These are phyloP conservation scores for Molossus alvarezi DNA, from an alignment of 2,797 vertebrate genomes.

Conservation along the genomic window DNA sequence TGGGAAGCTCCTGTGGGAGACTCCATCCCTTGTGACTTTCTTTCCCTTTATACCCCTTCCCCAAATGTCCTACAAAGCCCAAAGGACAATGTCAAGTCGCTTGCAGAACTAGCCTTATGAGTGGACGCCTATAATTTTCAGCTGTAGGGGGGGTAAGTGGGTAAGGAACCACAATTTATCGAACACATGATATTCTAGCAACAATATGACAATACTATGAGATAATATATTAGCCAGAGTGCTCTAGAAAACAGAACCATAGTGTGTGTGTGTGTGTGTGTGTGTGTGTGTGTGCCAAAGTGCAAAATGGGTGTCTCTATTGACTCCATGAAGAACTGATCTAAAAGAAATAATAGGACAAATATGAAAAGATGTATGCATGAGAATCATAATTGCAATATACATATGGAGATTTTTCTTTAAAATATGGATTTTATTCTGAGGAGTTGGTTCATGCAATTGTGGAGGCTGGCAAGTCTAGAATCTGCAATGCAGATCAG, in stretches of 20 bases:
- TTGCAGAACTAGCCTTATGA: not conserved
- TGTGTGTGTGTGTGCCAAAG: too few species aligned
- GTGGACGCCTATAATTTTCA: not conserved
- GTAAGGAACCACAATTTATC: not conserved
- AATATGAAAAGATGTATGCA: not conserved
- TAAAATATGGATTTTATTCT: too few species aligned
- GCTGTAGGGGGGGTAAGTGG: not conserved
- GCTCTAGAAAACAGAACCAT: not conserved
- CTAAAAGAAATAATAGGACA: too few species aligned
- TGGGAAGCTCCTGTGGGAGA: not conserved
- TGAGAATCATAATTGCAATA: not conserved
- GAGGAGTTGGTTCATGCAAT: too few species aligned
- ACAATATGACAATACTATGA: not conserved
- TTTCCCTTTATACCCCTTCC: not conserved
- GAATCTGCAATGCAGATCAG: not conserved
- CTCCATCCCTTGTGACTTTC: not conserved
- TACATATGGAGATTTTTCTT: not conserved
- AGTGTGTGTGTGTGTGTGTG: too few species aligned
- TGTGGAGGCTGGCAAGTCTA: too few species aligned
- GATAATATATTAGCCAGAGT: not conserved
- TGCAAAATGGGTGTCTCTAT: too few species aligned
- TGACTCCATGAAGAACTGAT: too few species aligned
- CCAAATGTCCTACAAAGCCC: not conserved
- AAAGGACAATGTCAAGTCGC: not conserved
- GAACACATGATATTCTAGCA: not conserved